Evolutionary conservation across 2,888 invertebrate genomes (phyloP), one percentile per base, ranked within the genome.

Genomic region (Acrocyrtus sp.): DNA sequence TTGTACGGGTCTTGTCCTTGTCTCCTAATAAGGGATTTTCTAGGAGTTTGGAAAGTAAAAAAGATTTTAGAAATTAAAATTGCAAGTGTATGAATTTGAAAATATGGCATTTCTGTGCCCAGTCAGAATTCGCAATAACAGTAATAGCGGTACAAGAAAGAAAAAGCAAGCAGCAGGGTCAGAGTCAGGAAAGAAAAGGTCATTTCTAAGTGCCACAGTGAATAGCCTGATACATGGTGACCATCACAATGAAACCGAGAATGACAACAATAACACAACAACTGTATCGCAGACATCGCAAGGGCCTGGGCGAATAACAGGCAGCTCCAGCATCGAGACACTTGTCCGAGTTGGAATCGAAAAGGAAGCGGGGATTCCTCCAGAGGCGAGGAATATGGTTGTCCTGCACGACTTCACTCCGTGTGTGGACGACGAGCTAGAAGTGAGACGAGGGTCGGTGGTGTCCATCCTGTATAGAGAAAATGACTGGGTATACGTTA

Each of bases 401-500:
- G 95, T 96, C 41, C 86, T 96, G 10, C 95, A 96, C 84, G 96
- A 96, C 84, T 97, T 97, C 84, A 93, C 93, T 15, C 96, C 96
- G 0, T 96, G 96, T 83, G 96, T 96, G 1, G 72, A 72, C 53
- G 76, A 80, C 68, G 80, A 80, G 56, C 86, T 97, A 50, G 93
- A 94, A 87, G 92, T 93, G 60, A 88, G 96, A 60, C 88, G 96
- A 60, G 96, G 97, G 60, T 94, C 94, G 85, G 89, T 89, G 15
- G 77, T 77, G 1, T 65, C 65, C 29, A 61, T 96, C 75, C 86
- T 97, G 75, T 97, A 97, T 85, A 88, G 95, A 80, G 97, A 97
- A 85, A 96, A 96, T 83, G 96, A 97, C 85, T 97, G 97, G 97
- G 95, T 96, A 8, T 97, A 97, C 85, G 96, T 97, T 1, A 94